Evolutionary conservation across 2,113 vertebrate species (phyloP).

Genomic region (Ondatra zibethicus): DNA sequence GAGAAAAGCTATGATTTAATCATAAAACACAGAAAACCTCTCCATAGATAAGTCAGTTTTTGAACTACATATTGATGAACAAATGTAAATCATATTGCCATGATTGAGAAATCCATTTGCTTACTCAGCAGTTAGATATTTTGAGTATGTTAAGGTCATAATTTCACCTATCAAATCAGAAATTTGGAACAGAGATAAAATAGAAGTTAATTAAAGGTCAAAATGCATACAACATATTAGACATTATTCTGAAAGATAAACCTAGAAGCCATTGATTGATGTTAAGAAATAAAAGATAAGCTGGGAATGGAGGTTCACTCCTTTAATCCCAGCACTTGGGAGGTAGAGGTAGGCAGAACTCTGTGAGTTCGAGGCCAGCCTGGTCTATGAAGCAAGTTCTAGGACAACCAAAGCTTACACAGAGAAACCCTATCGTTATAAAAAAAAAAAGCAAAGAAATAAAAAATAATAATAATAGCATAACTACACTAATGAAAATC

Average conservation of each 20-base stretch:
- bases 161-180: background rate
- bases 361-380: background rate
- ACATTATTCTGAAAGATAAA: background rate
- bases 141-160: background rate
- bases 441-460: background rate
- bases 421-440: background rate
- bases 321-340: background rate
- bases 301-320: background rate
- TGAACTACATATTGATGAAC: background rate
- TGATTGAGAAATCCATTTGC: background rate
- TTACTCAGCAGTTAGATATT: background rate
- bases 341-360: background rate
- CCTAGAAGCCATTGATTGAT: background rate
- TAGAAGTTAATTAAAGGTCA: background rate
- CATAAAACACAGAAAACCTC: background rate
- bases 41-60: constrained; percentile 17
- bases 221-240: background rate
- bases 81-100: background rate
- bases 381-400: background rate
- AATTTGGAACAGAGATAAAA: background rate
- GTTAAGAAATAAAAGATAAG: background rate
- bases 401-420: background rate
- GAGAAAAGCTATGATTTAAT: background rate
- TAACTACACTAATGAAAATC: background rate
- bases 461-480: background rate